Evolutionary conservation across 1,140 invertebrate species (phyloP).

Genomic region (Heliconius melpomene): DNA sequence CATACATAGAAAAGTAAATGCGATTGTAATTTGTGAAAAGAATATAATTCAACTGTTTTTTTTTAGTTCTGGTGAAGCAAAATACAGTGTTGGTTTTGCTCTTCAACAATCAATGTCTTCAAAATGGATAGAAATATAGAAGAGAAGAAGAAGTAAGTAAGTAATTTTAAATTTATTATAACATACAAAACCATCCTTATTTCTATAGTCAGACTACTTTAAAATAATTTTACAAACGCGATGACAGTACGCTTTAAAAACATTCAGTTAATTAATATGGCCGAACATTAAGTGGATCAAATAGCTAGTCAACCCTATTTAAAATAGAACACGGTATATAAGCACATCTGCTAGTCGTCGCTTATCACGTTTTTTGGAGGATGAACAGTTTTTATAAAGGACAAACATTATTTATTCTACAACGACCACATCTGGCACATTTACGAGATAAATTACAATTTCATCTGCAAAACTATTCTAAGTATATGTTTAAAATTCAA

Average conservation of each 20-base stretch:
- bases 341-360: neutral
- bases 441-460: neutral
- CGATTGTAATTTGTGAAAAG: too few relatives aligned
- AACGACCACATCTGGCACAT: neutral
- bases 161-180: too few relatives aligned
- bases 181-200: neutral
- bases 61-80: too few relatives aligned
- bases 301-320: conserved; percentile 7
- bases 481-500: neutral
- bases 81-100: too few relatives aligned
- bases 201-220: neutral
- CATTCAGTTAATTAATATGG: neutral
- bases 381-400: neutral
- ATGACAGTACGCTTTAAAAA: neutral
- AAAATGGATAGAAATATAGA: too few relatives aligned
- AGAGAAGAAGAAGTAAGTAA: too few relatives aligned
- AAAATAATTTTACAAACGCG: neutral
- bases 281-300: conserved; percentile 10
- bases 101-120: too few relatives aligned
- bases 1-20: too few relatives aligned
- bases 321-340: neutral
- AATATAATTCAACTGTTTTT: too few relatives aligned
- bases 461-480: neutral
- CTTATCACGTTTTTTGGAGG: neutral
- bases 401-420: neutral